A percentile compares a stretch with the other conserved stretches of the same genome.
Conservation (phyloP, 2,797 vertebrate species). For the Myotis vivesi region DNA sequence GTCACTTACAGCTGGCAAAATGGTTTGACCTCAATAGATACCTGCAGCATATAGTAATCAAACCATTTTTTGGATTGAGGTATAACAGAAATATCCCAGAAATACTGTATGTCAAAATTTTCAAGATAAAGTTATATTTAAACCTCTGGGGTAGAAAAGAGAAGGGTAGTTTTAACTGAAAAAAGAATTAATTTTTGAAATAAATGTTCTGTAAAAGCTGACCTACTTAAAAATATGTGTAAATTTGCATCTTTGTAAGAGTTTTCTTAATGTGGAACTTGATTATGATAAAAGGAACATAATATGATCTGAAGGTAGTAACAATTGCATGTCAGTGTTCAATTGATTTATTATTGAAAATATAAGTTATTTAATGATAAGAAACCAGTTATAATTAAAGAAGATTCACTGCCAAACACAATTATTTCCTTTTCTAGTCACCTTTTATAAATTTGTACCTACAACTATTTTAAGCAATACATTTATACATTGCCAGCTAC, state of each 20-base stretch:
- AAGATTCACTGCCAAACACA: neutral
- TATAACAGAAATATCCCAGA: neutral
- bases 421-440: neutral
- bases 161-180: neutral
- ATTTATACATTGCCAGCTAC: neutral
- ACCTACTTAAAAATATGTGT: neutral
- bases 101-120: neutral
- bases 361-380: constrained; percentile 6
- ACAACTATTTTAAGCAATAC: neutral
- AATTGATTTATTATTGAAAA: neutral
- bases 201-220: neutral
- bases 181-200: neutral
- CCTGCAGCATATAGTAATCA: neutral
- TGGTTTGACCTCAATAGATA: neutral
- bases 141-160: neutral
- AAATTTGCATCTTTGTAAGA: neutral
- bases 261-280: neutral
- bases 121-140: neutral
- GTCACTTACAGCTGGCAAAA: neutral
- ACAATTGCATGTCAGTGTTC: neutral
- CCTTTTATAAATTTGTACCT: neutral
- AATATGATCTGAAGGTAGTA: neutral
- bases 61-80: neutral
- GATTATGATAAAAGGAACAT: neutral
- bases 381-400: neutral